phyloP scores from a whole-genome alignment of 2,888 invertebrate genomes.

The Polydrusus cervinus region DNA sequence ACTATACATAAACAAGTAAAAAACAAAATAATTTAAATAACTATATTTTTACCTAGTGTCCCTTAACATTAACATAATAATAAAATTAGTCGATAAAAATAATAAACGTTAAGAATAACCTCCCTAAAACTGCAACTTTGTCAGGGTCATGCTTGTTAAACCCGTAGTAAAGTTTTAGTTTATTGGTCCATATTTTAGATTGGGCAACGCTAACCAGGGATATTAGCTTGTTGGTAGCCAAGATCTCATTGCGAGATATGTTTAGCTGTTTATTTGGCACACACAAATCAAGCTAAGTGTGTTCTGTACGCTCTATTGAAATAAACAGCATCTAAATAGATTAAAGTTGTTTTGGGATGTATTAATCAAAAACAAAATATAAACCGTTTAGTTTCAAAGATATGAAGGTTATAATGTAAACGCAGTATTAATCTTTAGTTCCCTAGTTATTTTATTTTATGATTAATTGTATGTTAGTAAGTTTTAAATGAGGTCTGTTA shows the following conservation, averaged over 20 bases:
- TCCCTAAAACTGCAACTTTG: constrained; percentile 19
- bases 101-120: neutral
- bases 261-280: constrained; percentile 17
- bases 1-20: too few relatives aligned
- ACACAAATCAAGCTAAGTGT: constrained; percentile 19
- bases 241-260: constrained; percentile 32
- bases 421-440: neutral
- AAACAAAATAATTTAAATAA: too few relatives aligned
- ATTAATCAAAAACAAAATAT: neutral
- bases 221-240: constrained; percentile 37
- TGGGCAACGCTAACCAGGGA: constrained; percentile 36
- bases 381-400: neutral
- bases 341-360: neutral
- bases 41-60: too few relatives aligned
- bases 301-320: constrained; percentile 14
- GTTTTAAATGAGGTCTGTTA: too few relatives aligned
- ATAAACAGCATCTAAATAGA: constrained; percentile 17
- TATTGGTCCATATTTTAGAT: constrained; percentile 44
- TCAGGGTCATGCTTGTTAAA: constrained; percentile 19
- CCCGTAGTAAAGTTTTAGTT: constrained; percentile 38
- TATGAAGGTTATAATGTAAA: neutral
- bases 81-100: too few relatives aligned
- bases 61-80: too few relatives aligned
- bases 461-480: too few relatives aligned
- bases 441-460: too few relatives aligned